phyloP scores from a whole-genome alignment of 1,140 invertebrate species.

The Ostrea edulis region DNA sequence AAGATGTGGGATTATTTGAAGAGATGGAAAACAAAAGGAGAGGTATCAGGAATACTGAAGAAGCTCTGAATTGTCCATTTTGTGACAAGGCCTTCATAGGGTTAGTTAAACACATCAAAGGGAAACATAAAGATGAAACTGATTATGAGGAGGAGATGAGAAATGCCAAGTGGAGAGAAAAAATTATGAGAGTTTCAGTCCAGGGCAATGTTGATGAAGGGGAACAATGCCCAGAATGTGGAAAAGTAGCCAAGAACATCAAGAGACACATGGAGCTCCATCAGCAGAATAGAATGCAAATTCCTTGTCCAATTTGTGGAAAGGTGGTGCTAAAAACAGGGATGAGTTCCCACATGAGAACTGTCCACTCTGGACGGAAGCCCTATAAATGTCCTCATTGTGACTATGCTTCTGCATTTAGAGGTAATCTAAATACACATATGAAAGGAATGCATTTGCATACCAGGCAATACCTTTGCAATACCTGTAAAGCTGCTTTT shows the following conservation, averaged over 20 bases:
- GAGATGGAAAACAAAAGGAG: slow-evolving; percentile 73
- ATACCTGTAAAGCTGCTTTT: slow-evolving; percentile 76
- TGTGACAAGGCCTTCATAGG: slow-evolving; percentile 77
- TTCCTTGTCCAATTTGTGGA: slow-evolving; percentile 77
- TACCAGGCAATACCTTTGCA: slow-evolving; percentile 76
- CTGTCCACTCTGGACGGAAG: slow-evolving; percentile 74
- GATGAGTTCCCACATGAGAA: slow-evolving; percentile 77
- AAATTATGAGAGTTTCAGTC: slow-evolving; percentile 77
- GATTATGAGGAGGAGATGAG: slow-evolving; percentile 77
- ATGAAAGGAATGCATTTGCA: slow-evolving; percentile 77
- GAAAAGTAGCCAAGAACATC: slow-evolving; percentile 76
- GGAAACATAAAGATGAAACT: slow-evolving; percentile 75
- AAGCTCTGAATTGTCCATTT: slow-evolving; percentile 76
- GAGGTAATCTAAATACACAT: slow-evolving; percentile 77
- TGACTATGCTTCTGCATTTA: slow-evolving; percentile 76
- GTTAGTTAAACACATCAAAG: slow-evolving; percentile 76
- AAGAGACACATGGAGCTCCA: slow-evolving; percentile 77
- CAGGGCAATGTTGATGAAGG: slow-evolving; percentile 72
- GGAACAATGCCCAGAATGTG: slow-evolving; percentile 75
- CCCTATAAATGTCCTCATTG: slow-evolving; percentile 77
- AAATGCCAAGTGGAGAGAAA: slow-evolving; percentile 77
- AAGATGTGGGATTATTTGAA: slow-evolving; percentile 74
- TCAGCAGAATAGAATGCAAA: slow-evolving; percentile 77
- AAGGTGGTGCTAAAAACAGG: slow-evolving; percentile 77
- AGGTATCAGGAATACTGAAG: slow-evolving; percentile 74